These are phyloP conservation scores for Piaya cayana DNA, from an alignment of 2,113 vertebrate species.

Conservation along the genomic window DNA sequence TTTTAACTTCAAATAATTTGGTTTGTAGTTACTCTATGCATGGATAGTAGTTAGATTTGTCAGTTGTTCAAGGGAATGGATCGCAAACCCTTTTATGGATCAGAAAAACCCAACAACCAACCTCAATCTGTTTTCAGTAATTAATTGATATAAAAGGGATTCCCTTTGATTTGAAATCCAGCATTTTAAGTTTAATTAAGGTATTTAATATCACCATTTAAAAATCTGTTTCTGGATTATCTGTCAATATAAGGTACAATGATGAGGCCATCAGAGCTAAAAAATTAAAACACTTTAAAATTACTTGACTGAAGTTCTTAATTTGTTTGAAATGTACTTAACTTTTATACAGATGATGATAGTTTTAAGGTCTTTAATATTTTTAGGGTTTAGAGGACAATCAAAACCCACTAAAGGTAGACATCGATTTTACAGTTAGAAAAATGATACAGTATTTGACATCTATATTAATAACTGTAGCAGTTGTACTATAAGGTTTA, in stretches of 20 bases:
- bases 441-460: background rate
- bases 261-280: background rate
- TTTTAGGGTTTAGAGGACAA: background rate
- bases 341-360: background rate
- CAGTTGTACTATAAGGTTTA: background rate
- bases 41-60: background rate
- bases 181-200: background rate
- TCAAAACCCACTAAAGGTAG: background rate
- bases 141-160: background rate
- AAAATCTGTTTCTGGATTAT: background rate
- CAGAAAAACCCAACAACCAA: too few relatives aligned
- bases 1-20: background rate
- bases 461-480: background rate
- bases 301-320: background rate
- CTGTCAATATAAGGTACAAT: background rate
- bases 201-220: background rate
- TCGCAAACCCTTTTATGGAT: background rate
- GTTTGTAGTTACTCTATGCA: background rate
- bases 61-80: background rate
- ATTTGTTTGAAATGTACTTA: background rate
- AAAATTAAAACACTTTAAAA: background rate
- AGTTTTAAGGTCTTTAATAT: background rate
- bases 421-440: background rate
- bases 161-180: background rate
- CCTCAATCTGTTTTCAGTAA: background rate